Percentiles rank a stretch among this genome's conserved stretches.
Conservation (phyloP, 2,113 vertebrate genomes). For the Tonatia bakeri region DNA sequence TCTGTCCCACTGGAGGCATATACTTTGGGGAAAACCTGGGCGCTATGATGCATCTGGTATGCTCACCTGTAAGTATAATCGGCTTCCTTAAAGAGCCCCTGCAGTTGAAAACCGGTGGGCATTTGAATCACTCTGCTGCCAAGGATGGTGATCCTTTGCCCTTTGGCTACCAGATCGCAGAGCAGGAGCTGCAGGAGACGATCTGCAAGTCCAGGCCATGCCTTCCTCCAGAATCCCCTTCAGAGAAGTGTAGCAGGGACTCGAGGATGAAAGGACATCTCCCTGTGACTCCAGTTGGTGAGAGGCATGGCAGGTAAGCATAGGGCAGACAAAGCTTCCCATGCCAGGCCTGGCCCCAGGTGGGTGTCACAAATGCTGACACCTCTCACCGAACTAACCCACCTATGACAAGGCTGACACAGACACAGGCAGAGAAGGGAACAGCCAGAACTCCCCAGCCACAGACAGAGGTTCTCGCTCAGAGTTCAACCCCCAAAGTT, state of each 20-base stretch:
- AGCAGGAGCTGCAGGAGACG: neutral
- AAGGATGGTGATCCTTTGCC: neutral
- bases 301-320: neutral
- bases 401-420: accelerated
- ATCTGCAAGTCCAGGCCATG: no score
- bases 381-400: accelerated
- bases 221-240: neutral
- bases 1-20: neutral
- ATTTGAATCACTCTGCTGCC: neutral
- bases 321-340: neutral
- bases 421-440: neutral
- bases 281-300: neutral
- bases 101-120: neutral
- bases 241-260: neutral
- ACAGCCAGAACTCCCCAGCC: neutral
- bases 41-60: neutral
- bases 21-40: neutral
- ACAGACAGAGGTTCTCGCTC: neutral
- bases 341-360: neutral
- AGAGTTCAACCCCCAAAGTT: neutral
- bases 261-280: accelerated
- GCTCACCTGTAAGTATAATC: neutral
- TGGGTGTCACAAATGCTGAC: accelerated
- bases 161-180: neutral
- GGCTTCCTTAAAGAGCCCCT: neutral